Evolutionary conservation across 2,888 invertebrate genomes (phyloP).

Genomic region (Tipula unca): DNA sequence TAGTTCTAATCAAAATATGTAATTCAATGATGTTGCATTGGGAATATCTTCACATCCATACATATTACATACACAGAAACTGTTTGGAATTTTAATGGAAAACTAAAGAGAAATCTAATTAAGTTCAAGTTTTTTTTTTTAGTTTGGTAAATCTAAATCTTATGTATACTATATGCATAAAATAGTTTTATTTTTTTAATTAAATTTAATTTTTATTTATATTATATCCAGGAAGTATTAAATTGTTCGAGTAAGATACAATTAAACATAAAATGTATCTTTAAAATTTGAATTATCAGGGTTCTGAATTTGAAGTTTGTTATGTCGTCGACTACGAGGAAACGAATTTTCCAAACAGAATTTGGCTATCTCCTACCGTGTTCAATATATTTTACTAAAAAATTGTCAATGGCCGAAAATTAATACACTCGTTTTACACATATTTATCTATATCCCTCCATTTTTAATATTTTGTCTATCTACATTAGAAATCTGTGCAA

Average conservation of each 20-base stretch:
- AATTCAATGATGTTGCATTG: neutral
- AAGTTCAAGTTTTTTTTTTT: neutral
- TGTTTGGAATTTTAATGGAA: neutral
- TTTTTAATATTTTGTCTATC: no score
- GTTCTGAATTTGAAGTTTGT: no score
- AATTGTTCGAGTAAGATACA: neutral
- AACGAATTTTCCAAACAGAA: no score
- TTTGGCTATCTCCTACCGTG: no score
- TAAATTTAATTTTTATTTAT: neutral
- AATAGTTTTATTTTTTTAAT: neutral
- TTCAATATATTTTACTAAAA: no score
- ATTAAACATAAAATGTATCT: neutral
- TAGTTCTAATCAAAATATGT: neutral
- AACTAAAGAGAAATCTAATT: slow-evolving; percentile 8
- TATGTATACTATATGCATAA: neutral
- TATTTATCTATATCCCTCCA: no score
- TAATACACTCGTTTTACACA: no score
- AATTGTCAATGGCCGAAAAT: no score
- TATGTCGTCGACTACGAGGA: no score
- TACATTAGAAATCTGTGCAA: no score
- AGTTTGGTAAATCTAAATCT: neutral
- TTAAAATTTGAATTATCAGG: neutral
- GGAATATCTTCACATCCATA: neutral
- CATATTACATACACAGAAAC: neutral
- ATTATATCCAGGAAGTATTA: neutral